Evolutionary conservation across 2,113 vertebrate genomes (phyloP), one percentile per base, ranked within the genome.

Genomic region (Tichodroma muraria): DNA sequence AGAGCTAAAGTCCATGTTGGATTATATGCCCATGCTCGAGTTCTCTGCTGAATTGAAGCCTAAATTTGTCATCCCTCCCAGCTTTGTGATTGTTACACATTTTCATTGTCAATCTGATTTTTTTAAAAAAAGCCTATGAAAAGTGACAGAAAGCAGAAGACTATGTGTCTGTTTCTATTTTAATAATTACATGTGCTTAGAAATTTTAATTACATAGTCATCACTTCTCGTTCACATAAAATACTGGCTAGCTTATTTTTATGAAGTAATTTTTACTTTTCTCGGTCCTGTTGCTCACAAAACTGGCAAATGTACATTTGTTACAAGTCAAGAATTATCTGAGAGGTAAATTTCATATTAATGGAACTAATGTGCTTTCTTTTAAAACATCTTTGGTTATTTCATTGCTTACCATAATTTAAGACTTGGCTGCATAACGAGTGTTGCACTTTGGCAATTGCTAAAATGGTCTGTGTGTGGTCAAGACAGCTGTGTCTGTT

Each of bases 401-500:
- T 95, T 94, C 93, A 80, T 91, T 93, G 85, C 95, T 95, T 87
- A 90, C 88, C 95, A 94, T 94, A 95, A 93, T 95, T 96, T 95
- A 91, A 92, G 86, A 89, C 93, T 96, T 95, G 94, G 96, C 95
- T 84, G 85, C 37, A 7, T 88, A 95, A 89, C 0, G 14, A 92
- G 66, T 2, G 4, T 95, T 95, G 88, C 78, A 88, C 79, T 95
- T 94, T 95, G 93, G 93, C 95, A 85, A 80, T 88, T 94, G 80
- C 78, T 94, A 23, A 90, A 96, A 96, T 81, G 85, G 86, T 96
- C 89, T 97, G 93, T 97, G 95, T 96, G 96, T 96, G 96, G 95
- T 96, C 97, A 97, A 93, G 94, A 95, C 95, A 97, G 94, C 94
- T 95, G 96, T 76, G 91, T 73, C 95, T 97, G 92, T 93, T 95